phyloP scores from a whole-genome alignment of 2,113 vertebrate genomes.

The Etheostoma spectabile region DNA sequence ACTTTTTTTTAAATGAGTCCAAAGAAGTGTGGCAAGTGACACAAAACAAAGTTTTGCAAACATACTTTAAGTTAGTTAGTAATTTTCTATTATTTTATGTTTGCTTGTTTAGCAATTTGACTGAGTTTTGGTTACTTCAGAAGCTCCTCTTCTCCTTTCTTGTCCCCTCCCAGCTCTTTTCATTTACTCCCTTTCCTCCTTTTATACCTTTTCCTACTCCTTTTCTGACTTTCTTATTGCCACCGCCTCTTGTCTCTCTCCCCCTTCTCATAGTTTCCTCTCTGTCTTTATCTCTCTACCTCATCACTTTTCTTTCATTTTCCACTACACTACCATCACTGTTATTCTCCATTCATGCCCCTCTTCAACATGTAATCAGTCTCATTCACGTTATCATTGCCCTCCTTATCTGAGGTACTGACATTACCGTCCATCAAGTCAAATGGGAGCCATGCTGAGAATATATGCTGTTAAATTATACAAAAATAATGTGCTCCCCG shows the following conservation, averaged over 20 bases:
- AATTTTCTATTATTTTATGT: background rate
- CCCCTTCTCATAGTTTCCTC: background rate
- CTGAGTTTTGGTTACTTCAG: background rate
- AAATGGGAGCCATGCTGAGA: conserved; percentile 38
- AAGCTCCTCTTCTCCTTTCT: background rate
- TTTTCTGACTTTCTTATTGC: background rate
- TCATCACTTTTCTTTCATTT: conserved; percentile 27
- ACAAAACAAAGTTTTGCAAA: too few relatives aligned
- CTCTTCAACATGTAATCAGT: conserved; percentile 43
- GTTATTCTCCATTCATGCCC: conserved; percentile 21
- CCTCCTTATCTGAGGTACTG: conserved; percentile 35
- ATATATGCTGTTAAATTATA: conserved; percentile 58
- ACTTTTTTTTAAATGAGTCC: too few relatives aligned
- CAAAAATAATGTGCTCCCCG: conserved; percentile 31
- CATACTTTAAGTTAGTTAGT: too few relatives aligned
- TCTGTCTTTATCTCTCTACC: background rate
- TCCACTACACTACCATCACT: conserved; percentile 14
- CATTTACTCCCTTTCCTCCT: background rate
- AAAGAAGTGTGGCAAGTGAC: too few relatives aligned
- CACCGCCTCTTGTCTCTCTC: background rate
- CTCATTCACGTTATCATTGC: conserved; percentile 26
- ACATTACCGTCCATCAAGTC: conserved; percentile 39
- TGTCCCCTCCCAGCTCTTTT: background rate
- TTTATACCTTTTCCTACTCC: background rate
- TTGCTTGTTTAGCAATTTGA: background rate